Conservation (phyloP, 2,888 invertebrate genomes). For the Rapana venosa region DNA sequence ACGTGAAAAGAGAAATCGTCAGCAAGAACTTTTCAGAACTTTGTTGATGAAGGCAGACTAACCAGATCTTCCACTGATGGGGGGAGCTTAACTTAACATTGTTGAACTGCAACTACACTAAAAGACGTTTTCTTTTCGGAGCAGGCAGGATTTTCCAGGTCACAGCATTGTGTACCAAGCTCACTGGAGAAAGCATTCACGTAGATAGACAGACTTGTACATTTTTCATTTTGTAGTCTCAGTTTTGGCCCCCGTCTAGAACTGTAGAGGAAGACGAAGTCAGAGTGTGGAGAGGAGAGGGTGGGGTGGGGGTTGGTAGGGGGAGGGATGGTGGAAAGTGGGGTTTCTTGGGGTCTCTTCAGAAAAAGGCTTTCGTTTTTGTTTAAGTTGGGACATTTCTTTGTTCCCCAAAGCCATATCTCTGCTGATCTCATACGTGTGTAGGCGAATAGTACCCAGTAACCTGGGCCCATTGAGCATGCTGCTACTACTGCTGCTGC, state of each 20-base stretch:
- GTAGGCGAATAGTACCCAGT: neutral
- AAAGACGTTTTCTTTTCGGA: neutral
- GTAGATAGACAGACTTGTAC: neutral
- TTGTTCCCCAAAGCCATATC: conserved; percentile 40
- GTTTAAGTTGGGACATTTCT: neutral
- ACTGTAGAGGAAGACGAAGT: too few relatives aligned
- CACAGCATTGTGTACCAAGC: neutral
- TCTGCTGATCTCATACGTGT: conserved; percentile 42
- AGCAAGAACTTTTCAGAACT: neutral
- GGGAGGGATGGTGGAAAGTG: too few relatives aligned
- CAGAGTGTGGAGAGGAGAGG: too few relatives aligned
- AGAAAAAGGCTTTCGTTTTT: neutral
- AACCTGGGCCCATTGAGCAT: neutral
- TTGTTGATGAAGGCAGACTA: neutral
- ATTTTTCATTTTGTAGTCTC: neutral
- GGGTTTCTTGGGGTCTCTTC: neutral
- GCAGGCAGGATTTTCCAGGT: neutral
- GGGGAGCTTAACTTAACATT: neutral
- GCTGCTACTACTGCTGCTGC: conserved; percentile 29
- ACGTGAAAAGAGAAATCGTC: conserved; percentile 20
- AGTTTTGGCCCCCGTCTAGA: too few relatives aligned
- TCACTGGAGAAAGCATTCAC: too few relatives aligned
- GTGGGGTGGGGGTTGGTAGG: too few relatives aligned
- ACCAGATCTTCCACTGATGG: conserved; percentile 11
- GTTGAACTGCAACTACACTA: neutral